A percentile compares a stretch with the other conserved stretches of the same genome.
Evolutionary conservation across 2,888 invertebrate genomes (phyloP).

Genomic region (Sabellastarte sp.): DNA sequence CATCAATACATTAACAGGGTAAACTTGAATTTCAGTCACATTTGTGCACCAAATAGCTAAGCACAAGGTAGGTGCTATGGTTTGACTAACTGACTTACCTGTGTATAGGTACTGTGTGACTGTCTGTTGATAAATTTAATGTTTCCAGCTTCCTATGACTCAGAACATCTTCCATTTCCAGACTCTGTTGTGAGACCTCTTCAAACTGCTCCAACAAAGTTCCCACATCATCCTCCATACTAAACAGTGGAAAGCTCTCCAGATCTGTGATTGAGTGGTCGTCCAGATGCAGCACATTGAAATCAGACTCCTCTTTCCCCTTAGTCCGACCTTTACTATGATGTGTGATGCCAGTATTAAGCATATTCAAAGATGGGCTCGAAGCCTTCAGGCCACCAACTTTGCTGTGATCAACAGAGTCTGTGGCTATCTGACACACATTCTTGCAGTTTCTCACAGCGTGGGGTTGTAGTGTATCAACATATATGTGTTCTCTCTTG

Average conservation of each 20-base stretch:
- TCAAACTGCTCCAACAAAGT: not conserved
- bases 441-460: not conserved
- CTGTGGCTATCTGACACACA: not conserved
- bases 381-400: not conserved
- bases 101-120: no score
- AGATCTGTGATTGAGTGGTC: not conserved
- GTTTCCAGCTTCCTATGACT: no score
- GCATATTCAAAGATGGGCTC: not conserved
- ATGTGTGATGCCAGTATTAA: not conserved
- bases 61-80: no score
- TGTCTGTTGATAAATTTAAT: no score
- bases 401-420: not conserved
- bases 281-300: not conserved
- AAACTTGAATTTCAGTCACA: no score
- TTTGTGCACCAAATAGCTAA: no score
- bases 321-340: no score
- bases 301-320: not conserved
- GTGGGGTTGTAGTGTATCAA: not conserved
- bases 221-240: not conserved
- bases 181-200: not conserved
- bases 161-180: no score
- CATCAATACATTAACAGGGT: no score
- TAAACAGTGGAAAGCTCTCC: not conserved
- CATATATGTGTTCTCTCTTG: not conserved
- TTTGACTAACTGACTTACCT: no score